Conservation (phyloP, 35 echinoderm and acorn worm species). For the Lytechinus pictus region DNA sequence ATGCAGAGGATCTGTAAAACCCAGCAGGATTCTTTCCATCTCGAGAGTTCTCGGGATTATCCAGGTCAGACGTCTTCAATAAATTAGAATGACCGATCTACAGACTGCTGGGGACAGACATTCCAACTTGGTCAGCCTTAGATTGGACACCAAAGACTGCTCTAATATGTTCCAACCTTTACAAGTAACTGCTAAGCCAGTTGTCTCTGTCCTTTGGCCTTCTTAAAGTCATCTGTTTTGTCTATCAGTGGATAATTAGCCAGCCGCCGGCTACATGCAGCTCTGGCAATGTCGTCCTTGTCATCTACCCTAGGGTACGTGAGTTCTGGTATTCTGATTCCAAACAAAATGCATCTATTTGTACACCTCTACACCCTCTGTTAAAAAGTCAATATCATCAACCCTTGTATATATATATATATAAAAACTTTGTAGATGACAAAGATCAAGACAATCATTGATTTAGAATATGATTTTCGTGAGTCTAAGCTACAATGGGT, state of each 20-base stretch:
- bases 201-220: neutral
- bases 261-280: neutral
- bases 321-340: neutral
- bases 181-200: neutral
- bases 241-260: neutral
- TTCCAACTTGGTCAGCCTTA: neutral
- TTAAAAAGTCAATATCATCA: neutral
- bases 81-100: neutral
- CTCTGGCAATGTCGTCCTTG: neutral
- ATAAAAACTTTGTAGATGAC: no score
- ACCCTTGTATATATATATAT: neutral
- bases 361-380: neutral
- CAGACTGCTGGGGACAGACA: neutral
- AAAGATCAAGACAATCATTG: no score
- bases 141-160: neutral
- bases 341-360: neutral
- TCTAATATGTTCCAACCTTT: neutral
- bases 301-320: neutral
- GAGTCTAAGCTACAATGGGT: no score
- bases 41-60: neutral
- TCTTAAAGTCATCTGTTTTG: constrained; percentile 2
- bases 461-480: no score
- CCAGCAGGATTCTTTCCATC: neutral
- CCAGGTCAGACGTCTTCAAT: neutral
- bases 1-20: no score